Evolutionary conservation across 2,113 vertebrate genomes (phyloP).

Genomic region (Lagenorhynchus albirostris): DNA sequence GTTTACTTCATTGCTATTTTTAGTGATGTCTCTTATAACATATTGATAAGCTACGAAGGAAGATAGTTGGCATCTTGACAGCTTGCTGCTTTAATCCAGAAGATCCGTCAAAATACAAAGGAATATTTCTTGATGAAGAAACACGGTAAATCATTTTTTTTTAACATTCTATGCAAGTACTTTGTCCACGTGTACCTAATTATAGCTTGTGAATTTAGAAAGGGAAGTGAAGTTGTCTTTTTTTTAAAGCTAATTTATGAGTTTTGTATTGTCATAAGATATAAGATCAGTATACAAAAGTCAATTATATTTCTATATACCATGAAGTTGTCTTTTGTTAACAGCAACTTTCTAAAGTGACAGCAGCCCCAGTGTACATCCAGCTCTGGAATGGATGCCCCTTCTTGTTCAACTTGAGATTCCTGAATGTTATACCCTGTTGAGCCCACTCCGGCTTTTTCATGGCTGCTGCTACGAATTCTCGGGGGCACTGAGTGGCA

Average conservation of each 20-base stretch:
- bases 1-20: constrained; percentile 32
- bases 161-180: neutral
- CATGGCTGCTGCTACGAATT: neutral
- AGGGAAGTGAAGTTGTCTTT: neutral
- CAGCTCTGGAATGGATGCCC: neutral
- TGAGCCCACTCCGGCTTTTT: neutral
- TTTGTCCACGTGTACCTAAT: neutral
- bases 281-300: too few relatives aligned
- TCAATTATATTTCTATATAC: too few relatives aligned
- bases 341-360: neutral
- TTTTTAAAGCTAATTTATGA: too few relatives aligned
- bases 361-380: neutral
- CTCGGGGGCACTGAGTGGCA: neutral
- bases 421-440: neutral
- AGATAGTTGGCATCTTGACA: constrained; percentile 2
- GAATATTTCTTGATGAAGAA: neutral
- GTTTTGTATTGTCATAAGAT: too few relatives aligned
- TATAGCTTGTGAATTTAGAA: neutral
- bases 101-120: neutral
- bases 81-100: neutral
- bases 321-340: neutral
- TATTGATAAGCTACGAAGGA: constrained; percentile 23
- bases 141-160: neutral
- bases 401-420: neutral
- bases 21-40: neutral